Evolutionary conservation across 2,797 vertebrate genomes (phyloP), one percentile per base, ranked within the genome.

Genomic region (Chaetodon trifasciatus): DNA sequence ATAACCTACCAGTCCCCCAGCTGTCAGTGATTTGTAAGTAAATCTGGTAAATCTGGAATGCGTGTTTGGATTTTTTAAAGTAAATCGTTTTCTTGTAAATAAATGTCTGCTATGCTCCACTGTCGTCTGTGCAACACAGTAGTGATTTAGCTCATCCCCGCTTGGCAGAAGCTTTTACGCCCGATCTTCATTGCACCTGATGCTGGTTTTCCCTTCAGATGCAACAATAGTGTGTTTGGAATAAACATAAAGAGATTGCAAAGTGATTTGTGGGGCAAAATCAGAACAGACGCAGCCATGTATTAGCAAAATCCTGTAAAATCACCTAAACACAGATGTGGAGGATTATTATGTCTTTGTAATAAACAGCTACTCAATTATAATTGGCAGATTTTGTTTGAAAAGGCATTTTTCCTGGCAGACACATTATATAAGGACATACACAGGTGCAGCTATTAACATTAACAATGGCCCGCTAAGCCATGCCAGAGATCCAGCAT

Each of bases 401-500:
- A 44, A 56, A 57, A 16, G 2, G 6, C 2, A 1, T n/a, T 65
- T 69, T 58, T 73, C 16, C 35, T 46, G n/a, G 35, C 57, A 52
- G 53, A 37, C 39, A 49, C 17, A 16, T 39, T 47, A 55, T 16
- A 21, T 58, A 42, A 69, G 8, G 58, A 58, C 60, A 62, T 65
- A 57, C 52, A 62, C 69, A 70, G 69, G 28, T 80, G 55, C 46
- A 19, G 9, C 24, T 28, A 50, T 50, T 42, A 16, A 17, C 0
- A 0, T 53, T 57, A 70, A 55, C 44, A 53, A 66, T 39, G 42
- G 12, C 23, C 39, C 8, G 0, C 23, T 74, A 46, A 79, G 60
- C 63, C 53, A 50, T 64, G 39, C 52, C 69, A 73, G 44, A 46
- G 5, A 78, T 79, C 53, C 12, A 67, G 37, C 19, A 28, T 55